phyloP scores from a whole-genome alignment of 2,113 vertebrate species.

The Ptyas mucosa region DNA sequence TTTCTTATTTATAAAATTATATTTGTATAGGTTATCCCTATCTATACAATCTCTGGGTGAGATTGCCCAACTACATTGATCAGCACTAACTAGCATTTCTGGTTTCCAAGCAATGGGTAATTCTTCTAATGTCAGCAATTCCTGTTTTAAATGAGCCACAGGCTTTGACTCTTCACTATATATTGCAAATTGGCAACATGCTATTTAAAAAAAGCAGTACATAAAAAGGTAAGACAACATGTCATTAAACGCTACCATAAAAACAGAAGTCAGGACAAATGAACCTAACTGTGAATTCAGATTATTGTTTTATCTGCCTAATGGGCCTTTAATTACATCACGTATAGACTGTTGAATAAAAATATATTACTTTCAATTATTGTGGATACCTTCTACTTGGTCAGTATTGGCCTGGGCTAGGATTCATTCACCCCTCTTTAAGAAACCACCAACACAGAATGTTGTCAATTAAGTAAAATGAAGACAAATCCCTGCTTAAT shows the following conservation, averaged over 20 bases:
- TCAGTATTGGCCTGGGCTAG: conserved; percentile 32
- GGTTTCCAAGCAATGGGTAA: background rate
- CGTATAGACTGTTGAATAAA: conserved; percentile 44
- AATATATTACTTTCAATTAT: conserved; percentile 51
- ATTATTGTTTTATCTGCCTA: conserved; percentile 40
- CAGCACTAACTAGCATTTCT: background rate
- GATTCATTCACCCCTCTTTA: conserved; percentile 18
- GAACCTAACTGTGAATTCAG: conserved; percentile 5
- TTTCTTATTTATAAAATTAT: background rate
- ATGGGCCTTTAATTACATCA: conserved; percentile 40
- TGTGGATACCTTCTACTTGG: conserved; percentile 38
- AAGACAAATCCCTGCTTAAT: conserved; percentile 57
- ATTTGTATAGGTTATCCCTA: background rate
- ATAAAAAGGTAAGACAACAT: background rate
- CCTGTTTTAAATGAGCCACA: background rate
- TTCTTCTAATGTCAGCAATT: background rate
- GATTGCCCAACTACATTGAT: background rate
- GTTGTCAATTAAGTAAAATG: conserved; percentile 36
- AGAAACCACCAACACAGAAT: background rate
- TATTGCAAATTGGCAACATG: conserved; percentile 20
- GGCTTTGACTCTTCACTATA: background rate
- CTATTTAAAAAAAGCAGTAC: background rate
- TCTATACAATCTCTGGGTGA: background rate
- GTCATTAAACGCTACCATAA: conserved; percentile 6
- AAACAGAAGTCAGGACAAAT: background rate